A percentile compares a stretch with the other conserved stretches of the same genome.
phyloP scores from a whole-genome alignment of 2,797 vertebrate genomes.

The Eospalax fontanierii region DNA sequence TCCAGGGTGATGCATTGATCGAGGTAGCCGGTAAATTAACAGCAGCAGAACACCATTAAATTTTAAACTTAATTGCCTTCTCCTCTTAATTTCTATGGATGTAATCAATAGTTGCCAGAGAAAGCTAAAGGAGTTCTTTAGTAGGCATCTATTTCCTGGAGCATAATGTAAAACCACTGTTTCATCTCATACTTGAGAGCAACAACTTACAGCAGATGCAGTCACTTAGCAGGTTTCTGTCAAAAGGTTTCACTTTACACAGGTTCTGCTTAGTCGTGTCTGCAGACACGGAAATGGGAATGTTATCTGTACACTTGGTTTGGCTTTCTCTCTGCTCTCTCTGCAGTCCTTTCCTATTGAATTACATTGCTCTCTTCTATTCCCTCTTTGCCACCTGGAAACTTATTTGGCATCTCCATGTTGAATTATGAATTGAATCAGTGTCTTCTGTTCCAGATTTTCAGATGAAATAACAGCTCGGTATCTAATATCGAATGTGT shows the following conservation, averaged over 20 bases:
- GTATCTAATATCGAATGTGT: background rate
- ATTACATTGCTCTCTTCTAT: background rate
- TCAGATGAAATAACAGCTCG: background rate
- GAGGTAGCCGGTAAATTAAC: slow-evolving; percentile 92
- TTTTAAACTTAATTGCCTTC: slow-evolving; percentile 93
- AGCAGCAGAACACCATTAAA: slow-evolving; percentile 90
- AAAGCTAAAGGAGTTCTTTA: slow-evolving; percentile 90
- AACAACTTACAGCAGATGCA: slow-evolving; percentile 83
- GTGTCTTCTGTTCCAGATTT: background rate
- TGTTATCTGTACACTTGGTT: slow-evolving; percentile 53
- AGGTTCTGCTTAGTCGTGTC: slow-evolving; percentile 75
- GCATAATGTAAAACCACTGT: slow-evolving; percentile 80
- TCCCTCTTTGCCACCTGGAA: background rate
- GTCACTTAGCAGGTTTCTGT: slow-evolving; percentile 81
- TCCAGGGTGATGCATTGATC: slow-evolving; percentile 90
- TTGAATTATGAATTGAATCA: background rate
- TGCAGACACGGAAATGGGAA: slow-evolving; percentile 62
- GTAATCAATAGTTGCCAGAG: slow-evolving; percentile 91
- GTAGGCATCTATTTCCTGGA: slow-evolving; percentile 86
- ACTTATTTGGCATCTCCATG: background rate
- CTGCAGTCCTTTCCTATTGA: background rate
- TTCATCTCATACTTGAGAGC: slow-evolving; percentile 85
- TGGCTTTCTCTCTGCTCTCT: slow-evolving; percentile 51
- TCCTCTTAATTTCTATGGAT: slow-evolving; percentile 92
- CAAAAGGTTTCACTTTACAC: slow-evolving; percentile 79